These are phyloP conservation scores for Panurus biarmicus DNA, from an alignment of 2,113 vertebrate genomes.

Conservation along the genomic window DNA sequence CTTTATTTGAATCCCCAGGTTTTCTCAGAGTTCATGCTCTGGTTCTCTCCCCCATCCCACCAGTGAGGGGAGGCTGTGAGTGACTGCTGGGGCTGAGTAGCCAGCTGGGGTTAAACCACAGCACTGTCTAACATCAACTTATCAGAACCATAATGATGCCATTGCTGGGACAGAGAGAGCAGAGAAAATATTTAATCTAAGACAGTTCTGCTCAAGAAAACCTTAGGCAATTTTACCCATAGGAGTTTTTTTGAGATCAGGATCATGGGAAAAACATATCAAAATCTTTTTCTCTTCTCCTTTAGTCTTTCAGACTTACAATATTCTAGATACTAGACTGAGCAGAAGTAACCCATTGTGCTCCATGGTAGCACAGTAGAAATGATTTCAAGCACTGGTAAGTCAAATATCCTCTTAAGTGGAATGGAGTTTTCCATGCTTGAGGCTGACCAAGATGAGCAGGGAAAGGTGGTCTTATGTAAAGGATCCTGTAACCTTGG, in stretches of 20 bases:
- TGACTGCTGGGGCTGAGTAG: not conserved
- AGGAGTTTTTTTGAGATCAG: conserved; percentile 57
- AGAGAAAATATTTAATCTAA: conserved; percentile 54
- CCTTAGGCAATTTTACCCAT: conserved; percentile 40
- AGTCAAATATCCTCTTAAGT: not conserved
- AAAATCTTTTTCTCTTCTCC: conserved; percentile 42
- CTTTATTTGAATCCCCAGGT: not conserved
- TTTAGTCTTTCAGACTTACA: not conserved
- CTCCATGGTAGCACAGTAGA: not conserved
- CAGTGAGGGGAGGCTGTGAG: not conserved
- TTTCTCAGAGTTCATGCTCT: not conserved
- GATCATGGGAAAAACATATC: conserved; percentile 12
- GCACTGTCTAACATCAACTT: not conserved
- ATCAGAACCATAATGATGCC: conserved; percentile 54
- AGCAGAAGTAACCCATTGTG: not conserved
- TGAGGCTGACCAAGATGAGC: not conserved
- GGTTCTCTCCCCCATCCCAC: not conserved
- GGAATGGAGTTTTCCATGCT: not conserved
- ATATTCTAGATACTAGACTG: not conserved
- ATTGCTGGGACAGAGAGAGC: conserved; percentile 2
- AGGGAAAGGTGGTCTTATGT: not conserved
- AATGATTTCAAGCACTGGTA: not conserved
- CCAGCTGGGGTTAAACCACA: not conserved
- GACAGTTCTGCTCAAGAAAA: conserved; percentile 69
- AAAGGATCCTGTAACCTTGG: not conserved